A percentile compares a stretch with the other conserved stretches of the same genome.
These are phyloP conservation scores for Burhinus oedicnemus DNA, from an alignment of 2,113 vertebrate species.

Conservation along the genomic window DNA sequence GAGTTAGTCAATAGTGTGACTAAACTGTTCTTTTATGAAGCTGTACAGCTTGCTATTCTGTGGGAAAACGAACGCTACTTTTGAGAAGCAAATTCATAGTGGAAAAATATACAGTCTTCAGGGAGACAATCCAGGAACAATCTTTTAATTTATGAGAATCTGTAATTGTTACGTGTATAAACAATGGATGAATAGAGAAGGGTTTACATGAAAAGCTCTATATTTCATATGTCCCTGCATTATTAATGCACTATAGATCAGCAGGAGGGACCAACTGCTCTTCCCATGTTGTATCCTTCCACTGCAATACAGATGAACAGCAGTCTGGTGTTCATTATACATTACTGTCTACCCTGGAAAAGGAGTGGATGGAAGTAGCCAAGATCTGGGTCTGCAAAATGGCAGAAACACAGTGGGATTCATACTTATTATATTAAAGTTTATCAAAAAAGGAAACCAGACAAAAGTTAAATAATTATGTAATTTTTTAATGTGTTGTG, in stretches of 20 bases:
- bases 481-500: not conserved
- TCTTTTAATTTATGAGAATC: not conserved
- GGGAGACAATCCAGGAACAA: not conserved
- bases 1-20: not conserved
- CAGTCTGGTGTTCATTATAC: not conserved
- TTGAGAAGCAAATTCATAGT: not conserved
- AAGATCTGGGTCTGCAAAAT: not conserved
- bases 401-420: not conserved
- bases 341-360: not conserved
- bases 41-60: not conserved
- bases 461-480: not conserved
- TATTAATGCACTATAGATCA: not conserved
- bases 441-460: not conserved
- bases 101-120: not conserved
- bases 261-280: not conserved
- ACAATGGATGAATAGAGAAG: not conserved
- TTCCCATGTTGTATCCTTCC: not conserved
- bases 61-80: not conserved
- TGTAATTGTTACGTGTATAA: not conserved
- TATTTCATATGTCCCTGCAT: not conserved
- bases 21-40: not conserved
- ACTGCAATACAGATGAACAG: not conserved
- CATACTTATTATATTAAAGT: not conserved
- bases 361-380: not conserved
- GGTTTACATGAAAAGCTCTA: not conserved